Conservation (phyloP, 2,888 invertebrate genomes). For the Mythimna impura region DNA sequence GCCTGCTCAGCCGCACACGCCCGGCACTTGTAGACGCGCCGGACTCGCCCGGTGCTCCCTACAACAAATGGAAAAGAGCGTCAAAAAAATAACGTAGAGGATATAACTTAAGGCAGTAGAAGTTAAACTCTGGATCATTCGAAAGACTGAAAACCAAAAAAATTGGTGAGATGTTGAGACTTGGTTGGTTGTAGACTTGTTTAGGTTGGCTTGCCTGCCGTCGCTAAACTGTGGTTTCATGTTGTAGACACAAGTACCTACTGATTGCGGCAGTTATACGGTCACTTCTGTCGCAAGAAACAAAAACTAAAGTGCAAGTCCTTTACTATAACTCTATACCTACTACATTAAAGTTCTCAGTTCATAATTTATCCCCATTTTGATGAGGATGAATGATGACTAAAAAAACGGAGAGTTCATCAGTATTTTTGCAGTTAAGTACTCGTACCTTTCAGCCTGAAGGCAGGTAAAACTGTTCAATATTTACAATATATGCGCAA, state of each 20-base stretch:
- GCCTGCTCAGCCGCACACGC: slow-evolving; percentile 74
- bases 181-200: no score
- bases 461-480: background rate
- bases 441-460: background rate
- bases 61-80: slow-evolving; percentile 37
- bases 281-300: background rate
- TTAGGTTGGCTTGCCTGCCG: no score
- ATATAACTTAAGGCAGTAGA: no score
- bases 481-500: background rate
- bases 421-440: background rate
- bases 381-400: background rate
- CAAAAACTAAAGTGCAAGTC: background rate
- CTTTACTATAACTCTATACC: no score
- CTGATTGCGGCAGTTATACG: background rate
- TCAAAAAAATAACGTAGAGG: slow-evolving; percentile 6
- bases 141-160: no score
- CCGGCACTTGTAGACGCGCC: slow-evolving; percentile 88
- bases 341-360: no score
- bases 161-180: no score
- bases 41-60: slow-evolving; percentile 90
- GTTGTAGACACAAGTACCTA: no score
- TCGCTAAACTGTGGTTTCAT: no score
- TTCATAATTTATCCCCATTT: no score
- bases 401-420: background rate
- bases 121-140: no score